Evolutionary conservation across 2,797 vertebrate species (phyloP), one percentile per base, ranked within the genome.

Genomic region (Crax fasciolata): DNA sequence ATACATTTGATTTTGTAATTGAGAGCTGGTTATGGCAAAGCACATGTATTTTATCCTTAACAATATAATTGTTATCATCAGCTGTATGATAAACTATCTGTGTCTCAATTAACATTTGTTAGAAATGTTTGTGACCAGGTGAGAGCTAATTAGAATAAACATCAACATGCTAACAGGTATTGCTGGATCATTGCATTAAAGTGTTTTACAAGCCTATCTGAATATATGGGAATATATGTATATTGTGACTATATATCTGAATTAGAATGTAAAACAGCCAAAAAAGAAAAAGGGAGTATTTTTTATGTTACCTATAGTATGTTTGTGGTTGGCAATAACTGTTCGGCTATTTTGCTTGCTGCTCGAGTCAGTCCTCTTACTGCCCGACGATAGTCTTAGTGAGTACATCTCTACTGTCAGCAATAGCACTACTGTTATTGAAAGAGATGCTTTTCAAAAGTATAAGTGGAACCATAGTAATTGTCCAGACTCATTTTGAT

Each of bases 291-390:
- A 28, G 9, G 12, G n/a, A 62, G 51, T 2, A 0, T 25, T 41
- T 35, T 57, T 66, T 4, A 17, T 61, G 5, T 79, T 73, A 28
- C 4, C 7, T 0, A 0, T 76, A 32, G 4, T 61, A 9, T 32
- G 3, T 65, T 92, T 92, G 2, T 71, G 1, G 72, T 43, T 84
- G 46, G 51, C 65, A 49, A 46, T 75, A 81, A 68, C 24, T 71
- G 17, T 67, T 65, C 8, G 19, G 18, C 23, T 72, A 0, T 74
- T 89, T 35, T 84, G 41, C 30, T 91, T 78, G 32, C 46, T 81
- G 25, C 74, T 23, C 20, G 65, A 74, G n/a, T 61, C 55, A 17
- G 8, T 87, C 15, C 7, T 91, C 15, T 46, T 71, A 41, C 0
- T 83, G n/a, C 19, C 15, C 32, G 9, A 11, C 65, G 25, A 8